Base-by-base conservation (phyloP, 2,797 vertebrate genomes). In the Hybognathus amarus region DNA sequence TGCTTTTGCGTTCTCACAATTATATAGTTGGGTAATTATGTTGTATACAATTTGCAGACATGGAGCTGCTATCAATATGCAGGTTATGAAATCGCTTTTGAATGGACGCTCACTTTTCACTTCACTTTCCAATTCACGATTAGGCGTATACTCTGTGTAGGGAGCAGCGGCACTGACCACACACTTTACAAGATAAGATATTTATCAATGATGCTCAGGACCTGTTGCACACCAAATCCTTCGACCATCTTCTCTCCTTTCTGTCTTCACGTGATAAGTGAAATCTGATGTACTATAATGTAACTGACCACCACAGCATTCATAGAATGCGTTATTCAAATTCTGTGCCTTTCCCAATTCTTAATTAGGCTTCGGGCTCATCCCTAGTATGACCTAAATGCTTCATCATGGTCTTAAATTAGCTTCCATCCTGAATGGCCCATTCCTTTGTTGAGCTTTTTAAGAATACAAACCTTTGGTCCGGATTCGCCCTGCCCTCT, bases 401-500 rank as follows among this genome's bases (percentile, higher is more conserved):
- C 30, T 64, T 78, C 50, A 77, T 27, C 8, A 74, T 17, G 17
- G 1, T 13, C 1, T 17, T 40, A 27, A 9, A 30, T 56, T 64
- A 33, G 40, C 12, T 66, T 36, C 18, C 42, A 24, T 24, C 13
- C 56, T 17, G 45, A 33, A 17, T 70, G n/a, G 33, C 11, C 45
- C 24, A 24, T 61, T 56, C 11, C 22, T 42, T 11, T 12, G 24
- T 42, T 80, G 18, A 54, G 30, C 33, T n/a, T 69, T 33, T 30
- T 61, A 45, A 61, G 20, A 71, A 33, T n/a, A 24, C 82, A 83
- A 15, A 98, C 97, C 94, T 97, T 97, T 90, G 94, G 54, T 81
- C 95, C 95, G 85, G 95, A 88, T 86, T 96, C 96, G 88, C 95
- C 95, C 77, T 93, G 83, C 36, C 96, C 96, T 92, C 94, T 95